Evolutionary conservation across 2,797 vertebrate species (phyloP).

Genomic region (Buphagus erythrorhynchus): DNA sequence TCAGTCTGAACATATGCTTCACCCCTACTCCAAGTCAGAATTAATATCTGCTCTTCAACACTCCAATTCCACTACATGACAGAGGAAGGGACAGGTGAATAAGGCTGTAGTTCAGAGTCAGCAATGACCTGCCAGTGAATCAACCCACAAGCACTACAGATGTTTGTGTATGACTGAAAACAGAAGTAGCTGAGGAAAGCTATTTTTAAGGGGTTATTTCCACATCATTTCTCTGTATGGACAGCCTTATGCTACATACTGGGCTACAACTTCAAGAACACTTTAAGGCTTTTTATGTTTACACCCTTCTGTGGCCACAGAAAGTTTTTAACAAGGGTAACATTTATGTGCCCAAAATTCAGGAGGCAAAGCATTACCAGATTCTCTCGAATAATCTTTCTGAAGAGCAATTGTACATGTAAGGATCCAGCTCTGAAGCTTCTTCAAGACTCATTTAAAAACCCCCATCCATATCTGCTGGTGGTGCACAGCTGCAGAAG

Average conservation of each 20-base stretch:
- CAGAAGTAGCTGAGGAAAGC: neutral
- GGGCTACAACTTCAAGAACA: neutral
- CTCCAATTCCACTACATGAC: neutral
- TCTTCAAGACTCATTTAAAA: neutral
- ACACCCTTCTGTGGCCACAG: neutral
- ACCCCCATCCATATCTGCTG: accelerated
- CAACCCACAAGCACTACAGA: neutral
- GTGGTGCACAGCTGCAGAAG: neutral
- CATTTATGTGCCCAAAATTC: neutral
- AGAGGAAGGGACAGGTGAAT: neutral
- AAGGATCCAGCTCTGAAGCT: neutral
- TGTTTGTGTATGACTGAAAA: neutral
- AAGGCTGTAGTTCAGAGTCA: neutral
- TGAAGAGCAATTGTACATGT: neutral
- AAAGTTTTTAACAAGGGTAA: neutral
- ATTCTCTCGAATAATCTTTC: neutral
- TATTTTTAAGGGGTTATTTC: neutral
- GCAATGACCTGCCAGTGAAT: neutral
- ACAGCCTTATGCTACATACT: neutral
- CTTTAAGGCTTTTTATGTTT: neutral
- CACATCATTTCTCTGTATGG: neutral
- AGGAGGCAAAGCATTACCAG: neutral
- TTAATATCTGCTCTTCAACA: neutral
- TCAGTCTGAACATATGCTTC: neutral
- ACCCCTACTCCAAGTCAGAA: neutral